Conservation (phyloP, 2,797 vertebrate species). For the Amniataba percoides region DNA sequence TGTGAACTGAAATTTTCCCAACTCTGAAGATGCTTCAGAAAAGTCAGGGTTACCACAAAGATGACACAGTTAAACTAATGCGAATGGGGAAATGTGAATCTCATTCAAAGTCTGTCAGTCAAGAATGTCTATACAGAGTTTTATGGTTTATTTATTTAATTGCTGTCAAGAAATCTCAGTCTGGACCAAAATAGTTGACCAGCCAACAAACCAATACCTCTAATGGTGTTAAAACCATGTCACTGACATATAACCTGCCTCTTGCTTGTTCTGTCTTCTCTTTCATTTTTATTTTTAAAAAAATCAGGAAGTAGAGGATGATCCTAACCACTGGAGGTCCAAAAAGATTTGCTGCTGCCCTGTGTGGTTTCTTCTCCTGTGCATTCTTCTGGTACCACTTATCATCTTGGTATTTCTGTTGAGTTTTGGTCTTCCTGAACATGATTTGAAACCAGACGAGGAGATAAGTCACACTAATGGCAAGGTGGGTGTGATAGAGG, state of each 20-base stretch:
- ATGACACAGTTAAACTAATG: background rate
- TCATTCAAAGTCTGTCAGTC: too few species aligned
- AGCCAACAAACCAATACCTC: background rate
- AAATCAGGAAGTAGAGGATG: conserved; percentile 59
- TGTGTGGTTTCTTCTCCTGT: conserved; percentile 76
- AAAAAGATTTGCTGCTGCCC: conserved; percentile 83
- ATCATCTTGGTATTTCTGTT: conserved; percentile 57
- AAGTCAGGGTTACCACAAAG: background rate
- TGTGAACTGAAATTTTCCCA: background rate
- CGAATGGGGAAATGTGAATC: too few species aligned
- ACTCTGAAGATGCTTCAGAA: background rate
- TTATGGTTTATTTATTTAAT: background rate
- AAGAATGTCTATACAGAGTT: background rate
- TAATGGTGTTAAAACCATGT: background rate
- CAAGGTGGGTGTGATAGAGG: conserved; percentile 55
- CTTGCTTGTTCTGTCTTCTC: background rate
- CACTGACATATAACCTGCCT: background rate
- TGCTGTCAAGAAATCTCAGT: background rate
- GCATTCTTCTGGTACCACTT: conserved; percentile 56
- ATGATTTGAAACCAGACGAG: background rate
- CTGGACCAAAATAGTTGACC: background rate
- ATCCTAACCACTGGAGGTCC: conserved; percentile 72
- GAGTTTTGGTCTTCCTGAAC: conserved; percentile 47
- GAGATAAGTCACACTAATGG: background rate
- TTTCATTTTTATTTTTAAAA: conserved; percentile 17